Evolutionary conservation across 2,797 vertebrate species (phyloP), one percentile per base, ranked within the genome.

Genomic region (Eleutherodactylus coqui): DNA sequence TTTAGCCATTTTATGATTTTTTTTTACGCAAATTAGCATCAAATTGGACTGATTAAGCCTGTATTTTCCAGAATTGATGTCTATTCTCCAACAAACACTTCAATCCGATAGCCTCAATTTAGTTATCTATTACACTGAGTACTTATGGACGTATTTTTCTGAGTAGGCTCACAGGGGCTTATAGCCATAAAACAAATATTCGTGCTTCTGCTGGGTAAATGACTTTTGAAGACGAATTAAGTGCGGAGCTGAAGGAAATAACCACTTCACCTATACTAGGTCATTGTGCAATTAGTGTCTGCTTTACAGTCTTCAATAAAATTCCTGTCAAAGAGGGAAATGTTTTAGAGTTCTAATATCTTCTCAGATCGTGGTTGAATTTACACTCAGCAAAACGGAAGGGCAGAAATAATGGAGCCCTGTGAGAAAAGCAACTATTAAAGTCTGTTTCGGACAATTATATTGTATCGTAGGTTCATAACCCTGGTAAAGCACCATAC

Each of bases 351-450:
- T 51, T 83, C 10, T 38, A 90, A 53, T 1, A 29, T 58, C 78
- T 41, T 53, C 75, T 29, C 79, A 32, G 72, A 75, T 62, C 82
- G 8, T 2, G 21, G 60, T 43, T 32, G 83, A 79, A 89, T 90
- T 90, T 75, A 84, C 0, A 0, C 27, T 36, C 51, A 36, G 47
- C 36, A 67, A 7, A 4, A 80, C 0, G 27, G 27, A 82, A 88
- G 32, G 77, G 64, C 1, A 32, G 16, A 27, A 1, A 17, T 0
- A 17, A 78, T 58, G 7, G 13, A 47, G 27, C 27, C 19, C 16
- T 55, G 53, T 64, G 70, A 0, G 27, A 79, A 38, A 81, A 58
- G 81, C 64, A 0, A 38, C 76, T 34, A 29, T 77, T 62, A 81
- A 79, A 76, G 69, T 58, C 83, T 51, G 16, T 79, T 70, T 80